Evolutionary conservation across 2,113 vertebrate genomes (phyloP), one percentile per base, ranked within the genome.

Genomic region (Pachycephala philippinensis): DNA sequence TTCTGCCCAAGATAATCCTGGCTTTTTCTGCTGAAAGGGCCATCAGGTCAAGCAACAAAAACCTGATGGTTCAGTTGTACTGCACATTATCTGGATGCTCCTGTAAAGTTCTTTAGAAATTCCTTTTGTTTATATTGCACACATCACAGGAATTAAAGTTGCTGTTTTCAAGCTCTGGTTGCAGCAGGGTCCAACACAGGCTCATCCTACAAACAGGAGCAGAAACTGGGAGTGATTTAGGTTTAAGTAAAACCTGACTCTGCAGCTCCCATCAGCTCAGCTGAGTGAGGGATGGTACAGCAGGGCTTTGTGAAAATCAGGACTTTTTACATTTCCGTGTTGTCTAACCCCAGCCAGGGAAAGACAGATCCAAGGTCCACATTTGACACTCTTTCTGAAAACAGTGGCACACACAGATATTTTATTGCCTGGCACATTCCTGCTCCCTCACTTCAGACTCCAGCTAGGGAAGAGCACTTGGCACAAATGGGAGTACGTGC

Each of bases 251-350:
- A 71, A 44, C 59, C 57, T 27, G 57, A 60, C 16, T 9, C 52
- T 56, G 49, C 52, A 60, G 44, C 7, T 84, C 35, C 28, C 59
- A 19, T 13, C 0, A 0, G 59, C 50, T 40, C 47, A 28, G 27
- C n/a, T 49, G 23, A n/a, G 31, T 1, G 57, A 52, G 10, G 49
- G 40, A 15, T 15, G 45, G 68, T 3, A 10, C 28, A 75, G 39
- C 19, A 50, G 39, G 47, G 40, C 33, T 68, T 26, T 68, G 26
- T 28, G 31, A 66, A 39, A 7, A 54, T 14, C 27, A 35, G n/a
- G 16, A 31, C 16, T 26, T 89, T 26, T 31, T 33, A 23, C 20
- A 18, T 30, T 63, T 10, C 27, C 15, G 61, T 49, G 10, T 3
- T 80, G 9, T 11, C 35, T 31, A 75, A 75, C 9, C 40, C 40